Evolutionary conservation across 1,140 invertebrate genomes (phyloP), one percentile per base, ranked within the genome.

Genomic region (Drosophila tropicalis): DNA sequence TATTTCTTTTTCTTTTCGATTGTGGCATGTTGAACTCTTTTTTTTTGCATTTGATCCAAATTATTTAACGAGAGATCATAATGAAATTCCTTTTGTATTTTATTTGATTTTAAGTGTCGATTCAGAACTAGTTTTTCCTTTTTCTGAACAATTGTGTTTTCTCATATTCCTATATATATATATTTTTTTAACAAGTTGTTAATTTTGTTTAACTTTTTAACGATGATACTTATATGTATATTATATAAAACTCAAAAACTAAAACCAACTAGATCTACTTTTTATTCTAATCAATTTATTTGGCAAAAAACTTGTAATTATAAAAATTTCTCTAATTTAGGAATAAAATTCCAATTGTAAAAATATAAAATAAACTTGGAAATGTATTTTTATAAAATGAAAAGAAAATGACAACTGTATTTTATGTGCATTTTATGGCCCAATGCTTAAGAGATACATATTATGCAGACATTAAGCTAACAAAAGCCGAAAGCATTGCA

Each of bases 1-100:
- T 40, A 57, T 51, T 19, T 0, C 65, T 68, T 64, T 80, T 29
- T 74, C 66, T 9, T 68, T 25, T 25, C 4, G 2, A 25, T 4
- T 70, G 72, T 86, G 65, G 72, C 63, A 70, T 79, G 83, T 82
- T 76, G 51, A 67, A 66, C 51, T 81, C 3, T 25, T 25, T 25
- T 29, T 29, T 1, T 29, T 89, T 65, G 84, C 83, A 87, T 76
- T 70, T 56, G 40, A 62, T 1, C 2, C 12, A 55, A 39, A 65
- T 19, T 34, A 63, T 29, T 40, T 25, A 62, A 62, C 57, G 51
- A 81, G 63, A 71, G 65, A 70, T 86, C 70, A 29, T 63, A 70
- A 69, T 66, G 61, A 58, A 79, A 87, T 83, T 83, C 76, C 83
- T 79, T 71, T 87, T 73, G 79, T 87, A 87, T 83, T 87, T 84